Base-by-base conservation (phyloP, 23 tunicate species). In the Clavelina lepadiformis region DNA sequence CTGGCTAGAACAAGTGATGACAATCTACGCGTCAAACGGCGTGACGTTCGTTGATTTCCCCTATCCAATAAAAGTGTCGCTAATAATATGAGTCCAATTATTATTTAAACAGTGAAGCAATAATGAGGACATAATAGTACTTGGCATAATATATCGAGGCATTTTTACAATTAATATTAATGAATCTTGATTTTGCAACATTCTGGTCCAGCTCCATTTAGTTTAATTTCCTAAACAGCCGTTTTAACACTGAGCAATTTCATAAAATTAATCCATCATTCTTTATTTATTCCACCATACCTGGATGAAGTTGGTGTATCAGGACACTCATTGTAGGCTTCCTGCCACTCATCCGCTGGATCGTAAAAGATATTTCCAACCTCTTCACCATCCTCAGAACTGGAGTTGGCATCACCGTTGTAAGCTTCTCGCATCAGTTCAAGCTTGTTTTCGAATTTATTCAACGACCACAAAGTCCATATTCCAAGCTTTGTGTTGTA, bases 381-480 rank as follows among this genome's bases (percentile, higher is more conserved):
- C 20, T 80, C 78, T 18, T 59, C 75, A 23, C 46, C 18, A n/a
- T 66, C 72, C 15, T 66, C 44, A 19, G 21, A 13, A n/a, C n/a
- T n/a, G n/a, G n/a, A n/a, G n/a, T n/a, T n/a, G 11, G 41, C 13
- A 35, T 37, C 82, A 28, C 33, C 38, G 27, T 72, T 64, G 45
- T 81, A 81, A 31, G 51, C 28, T 34, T 86, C 85, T 31, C 95
- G 66, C 95, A 86, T 77, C 23, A 31, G 11, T 47, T 78, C 95
- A 24, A 86, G 72, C 64, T 72, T 78, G 28, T 64, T 69, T 69
- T 86, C 85, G 59, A 86, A 72, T 38, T 78, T 86, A 6, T 64
- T 75, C 7, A 77, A 13, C 73, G 95, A 64, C 95, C 95, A 86
- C 61, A 86, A 41, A 38, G 95, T 86, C 75, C 84, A 86, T 5